Evolutionary conservation across 2,888 invertebrate species (phyloP).

Genomic region (Spisula solida): DNA sequence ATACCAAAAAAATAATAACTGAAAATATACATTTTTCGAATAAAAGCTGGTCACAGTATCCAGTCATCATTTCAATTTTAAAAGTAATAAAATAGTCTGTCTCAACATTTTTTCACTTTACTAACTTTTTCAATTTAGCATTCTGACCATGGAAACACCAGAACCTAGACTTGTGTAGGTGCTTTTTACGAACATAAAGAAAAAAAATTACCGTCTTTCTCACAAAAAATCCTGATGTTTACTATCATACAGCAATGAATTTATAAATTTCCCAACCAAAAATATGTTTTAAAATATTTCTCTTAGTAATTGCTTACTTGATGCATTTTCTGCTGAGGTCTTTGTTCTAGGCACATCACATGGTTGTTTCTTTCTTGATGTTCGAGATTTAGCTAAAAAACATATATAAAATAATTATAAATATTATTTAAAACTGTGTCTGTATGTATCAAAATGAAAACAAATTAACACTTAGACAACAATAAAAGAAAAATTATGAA

Average conservation of each 20-base stretch:
- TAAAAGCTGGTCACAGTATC: too few species aligned
- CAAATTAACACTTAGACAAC: neutral
- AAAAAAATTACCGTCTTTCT: neutral
- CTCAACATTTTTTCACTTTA: neutral
- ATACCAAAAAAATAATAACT: neutral
- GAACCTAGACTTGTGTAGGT: neutral
- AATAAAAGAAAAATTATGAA: neutral
- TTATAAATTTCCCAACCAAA: neutral
- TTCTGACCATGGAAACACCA: neutral
- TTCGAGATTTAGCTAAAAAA: neutral
- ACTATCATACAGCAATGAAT: neutral
- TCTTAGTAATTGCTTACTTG: neutral
- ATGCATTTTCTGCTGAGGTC: neutral
- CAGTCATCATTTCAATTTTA: neutral
- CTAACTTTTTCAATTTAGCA: neutral
- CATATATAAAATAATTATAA: neutral
- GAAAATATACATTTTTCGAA: neutral
- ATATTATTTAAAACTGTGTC: neutral
- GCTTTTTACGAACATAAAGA: neutral
- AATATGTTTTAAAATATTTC: neutral
- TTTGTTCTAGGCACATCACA: slow-evolving; percentile 1
- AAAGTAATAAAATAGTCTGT: neutral
- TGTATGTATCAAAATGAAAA: neutral
- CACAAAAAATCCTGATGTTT: neutral
- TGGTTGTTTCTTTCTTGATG: neutral